A percentile compares a stretch with the other conserved stretches of the same genome.
Conservation (phyloP, 2,797 vertebrate species). For the Liasis olivaceus region DNA sequence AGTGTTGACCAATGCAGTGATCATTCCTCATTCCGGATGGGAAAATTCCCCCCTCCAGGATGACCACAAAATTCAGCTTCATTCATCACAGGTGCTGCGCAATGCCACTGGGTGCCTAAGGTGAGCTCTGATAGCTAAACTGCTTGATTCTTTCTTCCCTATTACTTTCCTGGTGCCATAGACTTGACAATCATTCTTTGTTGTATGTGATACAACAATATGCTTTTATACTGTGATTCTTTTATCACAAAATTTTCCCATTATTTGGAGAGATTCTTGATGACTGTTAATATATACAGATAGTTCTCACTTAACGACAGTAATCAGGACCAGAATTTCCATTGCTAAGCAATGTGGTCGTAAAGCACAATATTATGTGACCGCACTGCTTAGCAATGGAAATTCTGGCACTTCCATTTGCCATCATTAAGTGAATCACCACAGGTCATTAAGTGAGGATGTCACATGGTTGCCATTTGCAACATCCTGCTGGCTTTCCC, state of each 20-base stretch:
- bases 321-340: not conserved
- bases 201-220: not conserved
- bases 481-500: not conserved
- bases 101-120: slow-evolving; percentile 99
- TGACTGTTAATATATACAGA: not conserved
- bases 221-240: not conserved
- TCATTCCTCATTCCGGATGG: slow-evolving; percentile 97
- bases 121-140: slow-evolving; percentile 69
- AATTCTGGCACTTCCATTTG: not conserved
- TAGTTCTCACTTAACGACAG: not conserved
- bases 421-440: too few relatives aligned
- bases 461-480: not conserved
- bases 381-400: not conserved
- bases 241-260: not conserved
- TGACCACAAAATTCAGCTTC: slow-evolving; percentile 94
- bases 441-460: too few relatives aligned
- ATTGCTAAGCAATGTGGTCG: not conserved
- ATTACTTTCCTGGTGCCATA: not conserved
- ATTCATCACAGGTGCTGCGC: slow-evolving; percentile 97
- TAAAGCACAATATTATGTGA: not conserved
- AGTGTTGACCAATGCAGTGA: slow-evolving; percentile 96
- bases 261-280: not conserved
- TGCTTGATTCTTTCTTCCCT: not conserved
- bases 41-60: slow-evolving; percentile 94
- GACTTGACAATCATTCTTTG: not conserved